phyloP scores from a whole-genome alignment of 2,113 vertebrate genomes.

The Maccullochella peelii region DNA sequence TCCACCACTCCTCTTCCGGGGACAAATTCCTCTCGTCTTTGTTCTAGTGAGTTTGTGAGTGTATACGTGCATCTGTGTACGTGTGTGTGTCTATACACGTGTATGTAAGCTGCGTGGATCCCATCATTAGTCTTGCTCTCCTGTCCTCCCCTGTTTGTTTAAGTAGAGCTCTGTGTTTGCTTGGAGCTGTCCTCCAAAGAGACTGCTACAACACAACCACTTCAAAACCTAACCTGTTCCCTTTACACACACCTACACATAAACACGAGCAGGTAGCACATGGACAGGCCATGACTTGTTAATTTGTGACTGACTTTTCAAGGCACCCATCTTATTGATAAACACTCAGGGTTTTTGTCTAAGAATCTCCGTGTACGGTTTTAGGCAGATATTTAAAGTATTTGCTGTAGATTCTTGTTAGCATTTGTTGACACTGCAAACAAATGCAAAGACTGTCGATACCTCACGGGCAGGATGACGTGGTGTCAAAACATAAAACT shows the following conservation, averaged over 20 bases:
- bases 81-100: slow-evolving; percentile 62
- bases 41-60: slow-evolving; percentile 55
- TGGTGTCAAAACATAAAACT: not conserved
- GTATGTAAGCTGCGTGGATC: slow-evolving; percentile 84
- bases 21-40: slow-evolving; percentile 69
- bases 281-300: slow-evolving; percentile 68
- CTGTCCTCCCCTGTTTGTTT: slow-evolving; percentile 92
- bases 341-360: not conserved
- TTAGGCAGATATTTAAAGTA: not conserved
- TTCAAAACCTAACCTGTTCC: slow-evolving; percentile 71
- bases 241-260: slow-evolving; percentile 57
- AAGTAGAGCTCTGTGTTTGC: slow-evolving; percentile 80
- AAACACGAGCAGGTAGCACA: slow-evolving; percentile 50
- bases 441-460: not conserved
- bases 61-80: slow-evolving; percentile 54
- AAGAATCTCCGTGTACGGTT: not conserved
- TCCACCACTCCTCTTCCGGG: slow-evolving; percentile 71
- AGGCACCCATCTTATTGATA: slow-evolving; percentile 35
- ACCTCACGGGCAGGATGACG: not conserved
- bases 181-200: slow-evolving; percentile 74
- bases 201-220: slow-evolving; percentile 62
- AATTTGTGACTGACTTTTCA: slow-evolving; percentile 58
- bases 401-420: not conserved
- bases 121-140: slow-evolving; percentile 90
- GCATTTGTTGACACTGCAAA: not conserved